Base-by-base conservation (phyloP, 2,113 vertebrate genomes). In the Ginglymostoma cirratum region DNA sequence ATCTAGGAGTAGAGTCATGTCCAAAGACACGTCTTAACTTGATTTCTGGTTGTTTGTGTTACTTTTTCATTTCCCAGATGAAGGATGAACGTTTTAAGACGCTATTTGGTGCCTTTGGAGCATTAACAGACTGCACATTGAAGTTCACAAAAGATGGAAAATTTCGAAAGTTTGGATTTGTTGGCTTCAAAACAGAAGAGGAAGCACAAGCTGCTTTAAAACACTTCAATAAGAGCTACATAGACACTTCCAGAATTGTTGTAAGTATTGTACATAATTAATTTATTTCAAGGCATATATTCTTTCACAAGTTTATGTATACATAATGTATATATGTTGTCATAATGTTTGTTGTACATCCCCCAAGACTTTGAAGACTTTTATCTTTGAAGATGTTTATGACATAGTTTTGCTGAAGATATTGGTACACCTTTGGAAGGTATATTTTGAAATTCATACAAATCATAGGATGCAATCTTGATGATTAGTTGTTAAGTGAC, bases 161-260 rank as follows among this genome's bases (percentile, higher is more conserved):
- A 96, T 99, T 99, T 96, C 97, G 99, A 2, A 99, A 99, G 89
- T 99, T 99, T 2, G 99, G 98, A 66, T 99, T 99, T 93, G 98
- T 99, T 2, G 99, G 99, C n/a, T 99, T 99, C 97, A 98, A 96
- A 96, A 97, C 97, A 0, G 99, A 99, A 96, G 98, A 98, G 0
- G 99, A 99, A 12, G 99, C 99, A 23, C 97, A 97, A 0, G 78
- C 42, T 0, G 99, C 99, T 0, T 96, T 98, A 97, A 97, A 96
- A 86, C 98, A 99, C 66, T 99, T 99, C 96, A 97, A 99, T 97
- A 98, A 96, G 96, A 99, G 98, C 96, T 99, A 99, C 96, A 97
- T 99, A 15, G 99, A 99, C 97, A 99, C 98, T 0, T 97, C 99
- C 67, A 98, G 98, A 97, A 96, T 99, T 96, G 98, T 97, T 0